Evolutionary conservation across 2,888 invertebrate species (phyloP), one percentile per base, ranked within the genome.

Genomic region (Melanchra persicariae): DNA sequence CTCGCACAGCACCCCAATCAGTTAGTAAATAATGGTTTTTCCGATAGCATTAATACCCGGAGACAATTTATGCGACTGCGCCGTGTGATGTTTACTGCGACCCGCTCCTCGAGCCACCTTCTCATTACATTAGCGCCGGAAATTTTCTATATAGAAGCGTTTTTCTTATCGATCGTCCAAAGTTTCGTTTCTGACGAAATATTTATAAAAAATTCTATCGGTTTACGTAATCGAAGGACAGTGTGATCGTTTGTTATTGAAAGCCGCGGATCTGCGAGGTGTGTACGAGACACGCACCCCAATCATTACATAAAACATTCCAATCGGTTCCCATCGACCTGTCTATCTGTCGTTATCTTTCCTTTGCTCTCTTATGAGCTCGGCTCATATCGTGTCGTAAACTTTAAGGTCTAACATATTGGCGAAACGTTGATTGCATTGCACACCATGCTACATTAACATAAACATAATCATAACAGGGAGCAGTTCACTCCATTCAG

Each of bases 211-310:
- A 91, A 89, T 87, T 87, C 84, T 85, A 86, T 87, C 76, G 87
- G 91, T 95, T 95, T 95, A 95, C 94, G 94, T 94, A 94, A 95
- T 89, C 91, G 89, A 89, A 91, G 90, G 91, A 90, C 87, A 83
- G 84, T 85, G 81, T 86, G 85, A 84, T 86, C 87, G 85, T 90
- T 91, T 92, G 90, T 92, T 91, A 88, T 90, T 89, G 87, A 87
- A 85, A 87, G 88, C 85, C 85, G 83, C 84, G 83, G 83, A 88
- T 91, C 91, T 87, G 77, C 79, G 83, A 88, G 89, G 89, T 88
- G 91, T 87, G 88, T 85, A 87, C 78, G 73, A 65, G 82, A 84
- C 81, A 83, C 86, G 80, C 83, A 84, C 81, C 83, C 82, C 72
- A 82, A 76, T 86, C 87, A 89, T 92, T 91, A 91, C 87, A 91